A percentile compares a stretch with the other conserved stretches of the same genome.
These are phyloP conservation scores for Polymixis flavicincta DNA, from an alignment of 2,888 invertebrate genomes.

Conservation along the genomic window DNA sequence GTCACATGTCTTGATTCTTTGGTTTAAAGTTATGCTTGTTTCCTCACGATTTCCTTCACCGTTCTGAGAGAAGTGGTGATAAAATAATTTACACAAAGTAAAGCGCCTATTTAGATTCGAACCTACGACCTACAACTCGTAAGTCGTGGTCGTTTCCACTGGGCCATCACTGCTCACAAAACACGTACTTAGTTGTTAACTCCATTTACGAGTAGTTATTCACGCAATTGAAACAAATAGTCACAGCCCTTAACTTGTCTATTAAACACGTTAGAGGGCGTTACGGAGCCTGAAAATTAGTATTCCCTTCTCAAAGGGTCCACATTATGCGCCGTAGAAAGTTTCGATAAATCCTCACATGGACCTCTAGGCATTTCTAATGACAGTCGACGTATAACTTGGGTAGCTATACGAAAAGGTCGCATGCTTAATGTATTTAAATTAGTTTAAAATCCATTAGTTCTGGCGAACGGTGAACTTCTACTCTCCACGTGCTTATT, in stretches of 20 bases:
- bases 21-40: too few species aligned
- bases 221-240: slow-evolving; percentile 63
- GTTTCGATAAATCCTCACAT: slow-evolving; percentile 67
- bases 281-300: slow-evolving; percentile 61
- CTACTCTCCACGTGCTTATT: slow-evolving; percentile 39
- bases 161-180: too few species aligned
- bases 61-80: too few species aligned
- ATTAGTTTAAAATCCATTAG: slow-evolving; percentile 64
- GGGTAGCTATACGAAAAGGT: slow-evolving; percentile 58
- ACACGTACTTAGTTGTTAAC: slow-evolving; percentile 11
- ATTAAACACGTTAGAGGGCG: slow-evolving; percentile 62
- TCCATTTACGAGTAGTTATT: slow-evolving; percentile 47
- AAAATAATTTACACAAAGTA: too few species aligned
- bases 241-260: slow-evolving; percentile 47
- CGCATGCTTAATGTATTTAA: slow-evolving; percentile 64
- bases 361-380: slow-evolving; percentile 54
- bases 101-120: too few species aligned
- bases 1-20: too few species aligned
- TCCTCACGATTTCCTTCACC: too few species aligned
- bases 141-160: too few species aligned
- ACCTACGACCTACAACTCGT: too few species aligned
- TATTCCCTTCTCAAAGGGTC: slow-evolving; percentile 65
- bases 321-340: slow-evolving; percentile 62
- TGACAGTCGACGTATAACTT: slow-evolving; percentile 48
- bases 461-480: slow-evolving; percentile 42